Percentiles rank a stretch among this genome's conserved stretches.
Evolutionary conservation across 2,888 invertebrate species (phyloP).

Genomic region (Ophioninae sp.): DNA sequence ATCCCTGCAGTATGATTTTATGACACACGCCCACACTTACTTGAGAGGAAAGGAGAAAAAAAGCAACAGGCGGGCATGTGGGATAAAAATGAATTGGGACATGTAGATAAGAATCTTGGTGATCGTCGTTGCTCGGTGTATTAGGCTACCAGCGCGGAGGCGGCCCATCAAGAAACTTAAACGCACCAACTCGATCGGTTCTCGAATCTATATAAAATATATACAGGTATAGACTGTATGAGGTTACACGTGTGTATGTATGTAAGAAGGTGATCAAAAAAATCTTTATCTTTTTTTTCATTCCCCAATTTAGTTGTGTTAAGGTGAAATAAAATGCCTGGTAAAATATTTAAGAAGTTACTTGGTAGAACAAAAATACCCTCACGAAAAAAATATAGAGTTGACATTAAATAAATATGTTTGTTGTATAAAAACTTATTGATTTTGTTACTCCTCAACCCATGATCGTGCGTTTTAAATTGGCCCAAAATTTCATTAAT

Average conservation of each 20-base stretch:
- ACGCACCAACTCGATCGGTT: slow-evolving; percentile 62
- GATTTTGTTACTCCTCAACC: too few species aligned
- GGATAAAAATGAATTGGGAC: slow-evolving; percentile 51
- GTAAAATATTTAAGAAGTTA: too few species aligned
- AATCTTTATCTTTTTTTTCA: too few species aligned
- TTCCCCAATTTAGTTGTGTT: too few species aligned
- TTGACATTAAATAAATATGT: too few species aligned
- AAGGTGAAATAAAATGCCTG: too few species aligned
- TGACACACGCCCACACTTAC: slow-evolving; percentile 10
- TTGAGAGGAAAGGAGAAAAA: slow-evolving; percentile 3
- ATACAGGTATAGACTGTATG: not conserved
- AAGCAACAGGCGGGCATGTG: slow-evolving; percentile 26
- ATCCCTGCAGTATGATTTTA: slow-evolving; percentile 18
- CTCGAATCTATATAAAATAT: slow-evolving; percentile 52
- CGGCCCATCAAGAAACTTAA: slow-evolving; percentile 65
- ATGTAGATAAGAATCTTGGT: slow-evolving; percentile 51
- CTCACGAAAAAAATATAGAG: too few species aligned
- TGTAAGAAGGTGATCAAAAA: too few species aligned
- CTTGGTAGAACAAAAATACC: too few species aligned
- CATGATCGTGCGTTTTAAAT: too few species aligned
- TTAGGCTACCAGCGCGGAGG: slow-evolving; percentile 63
- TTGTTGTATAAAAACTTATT: too few species aligned
- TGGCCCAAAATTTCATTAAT: too few species aligned
- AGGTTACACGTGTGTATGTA: not conserved
- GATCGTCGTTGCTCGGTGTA: slow-evolving; percentile 53